Evolutionary conservation across 2,797 vertebrate species (phyloP), one percentile per base, ranked within the genome.

Genomic region (Dromococcyx pavoninus): DNA sequence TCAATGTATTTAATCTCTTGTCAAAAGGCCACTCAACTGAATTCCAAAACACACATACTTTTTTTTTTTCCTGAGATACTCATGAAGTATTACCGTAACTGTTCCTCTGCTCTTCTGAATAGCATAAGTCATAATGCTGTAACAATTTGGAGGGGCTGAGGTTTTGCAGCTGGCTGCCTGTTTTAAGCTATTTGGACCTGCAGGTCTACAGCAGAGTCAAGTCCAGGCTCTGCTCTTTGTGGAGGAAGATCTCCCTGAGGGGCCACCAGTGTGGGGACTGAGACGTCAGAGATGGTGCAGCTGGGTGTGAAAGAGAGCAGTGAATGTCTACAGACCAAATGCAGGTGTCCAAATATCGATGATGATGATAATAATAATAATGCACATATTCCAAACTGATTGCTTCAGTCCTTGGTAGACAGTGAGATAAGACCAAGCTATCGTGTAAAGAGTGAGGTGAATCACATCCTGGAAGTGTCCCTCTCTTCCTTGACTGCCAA

Each of bases 161-260:
- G 37, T 86, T 94, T 92, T 91, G 91, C 79, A 91, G 92, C 85
- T 96, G 91, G 43, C 81, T 93, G 74, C 44, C 41, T 82, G 77
- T 1, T 93, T 32, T 27, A 53, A 81, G 51, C 66, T 87, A 24
- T 56, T 44, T 64, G 61, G 82, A 82, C 65, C 81, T 4, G 2
- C 75, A 89, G 39, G 19, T 27, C 35, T 83, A 70, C 58, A 62
- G 60, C 9, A 65, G 62, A 89, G 73, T 62, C 61, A 77, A 69
- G 57, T 39, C 56, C 56, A 64, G 62, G 46, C 72, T 79, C 56
- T 67, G 35, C 28, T 1, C 7, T 14, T 61, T 17, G 54, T 1
- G 1, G 28, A 53, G 66, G 48, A 88, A 73, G 37, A 57, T 66
- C 46, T 62, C 53, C 22, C 16, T 13, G 30, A 32, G 53, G 27